Evolutionary conservation across 2,113 vertebrate genomes (phyloP).

Genomic region (Tinamus guttatus): DNA sequence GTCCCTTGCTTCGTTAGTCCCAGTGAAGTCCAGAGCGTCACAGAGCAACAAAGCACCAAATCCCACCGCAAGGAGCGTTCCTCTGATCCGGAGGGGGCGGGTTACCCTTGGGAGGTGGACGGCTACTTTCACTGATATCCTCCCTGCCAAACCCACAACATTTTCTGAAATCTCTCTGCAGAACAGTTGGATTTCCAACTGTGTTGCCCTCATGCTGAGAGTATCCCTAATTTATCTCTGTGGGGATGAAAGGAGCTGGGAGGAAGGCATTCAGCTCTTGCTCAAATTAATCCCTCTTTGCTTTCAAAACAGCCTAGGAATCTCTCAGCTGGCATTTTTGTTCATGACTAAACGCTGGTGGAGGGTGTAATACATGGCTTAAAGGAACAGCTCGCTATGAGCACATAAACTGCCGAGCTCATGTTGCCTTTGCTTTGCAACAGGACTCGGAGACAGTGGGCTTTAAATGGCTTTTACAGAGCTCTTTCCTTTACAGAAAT

Average conservation of each 20-base stretch:
- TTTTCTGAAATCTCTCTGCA: constrained; percentile 3
- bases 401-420: neutral
- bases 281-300: constrained; percentile 27
- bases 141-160: constrained; percentile 10
- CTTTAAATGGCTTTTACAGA: constrained; percentile 15
- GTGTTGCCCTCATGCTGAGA: neutral
- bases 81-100: neutral
- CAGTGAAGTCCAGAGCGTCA: constrained; percentile 7
- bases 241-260: constrained; percentile 16
- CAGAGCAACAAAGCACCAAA: neutral
- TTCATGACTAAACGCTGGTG: constrained; percentile 22
- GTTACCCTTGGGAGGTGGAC: neutral
- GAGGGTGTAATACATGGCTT: constrained; percentile 6
- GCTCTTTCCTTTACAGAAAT: constrained; percentile 16
- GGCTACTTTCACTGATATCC: neutral
- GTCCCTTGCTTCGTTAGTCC: neutral
- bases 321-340: constrained; percentile 12
- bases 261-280: constrained; percentile 19
- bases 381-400: constrained; percentile 25
- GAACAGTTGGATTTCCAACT: constrained; percentile 27
- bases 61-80: neutral
- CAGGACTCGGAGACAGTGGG: neutral
- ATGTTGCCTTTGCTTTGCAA: neutral
- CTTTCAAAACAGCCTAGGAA: constrained; percentile 46
- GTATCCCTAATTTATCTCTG: constrained; percentile 14